Conservation (phyloP, 2,888 invertebrate species). For the Eristalis pertinax region DNA sequence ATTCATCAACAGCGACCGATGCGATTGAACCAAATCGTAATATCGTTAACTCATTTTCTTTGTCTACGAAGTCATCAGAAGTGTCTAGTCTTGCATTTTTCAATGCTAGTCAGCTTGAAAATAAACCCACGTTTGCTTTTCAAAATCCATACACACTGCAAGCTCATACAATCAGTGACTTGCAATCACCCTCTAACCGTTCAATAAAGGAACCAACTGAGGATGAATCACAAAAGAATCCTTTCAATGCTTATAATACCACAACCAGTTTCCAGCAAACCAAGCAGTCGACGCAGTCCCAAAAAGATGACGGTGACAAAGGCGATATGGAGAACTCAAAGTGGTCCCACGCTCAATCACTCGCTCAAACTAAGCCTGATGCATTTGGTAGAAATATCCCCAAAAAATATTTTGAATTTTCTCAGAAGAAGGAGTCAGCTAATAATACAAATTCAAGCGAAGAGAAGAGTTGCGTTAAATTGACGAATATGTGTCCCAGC, state of each 20-base stretch:
- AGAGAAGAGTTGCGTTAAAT: conserved; percentile 84
- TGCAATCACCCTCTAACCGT: conserved; percentile 10
- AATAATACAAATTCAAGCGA: conserved; percentile 52
- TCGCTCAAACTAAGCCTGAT: conserved; percentile 8
- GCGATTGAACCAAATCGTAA: neutral
- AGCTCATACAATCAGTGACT: conserved; percentile 49
- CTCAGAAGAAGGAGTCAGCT: conserved; percentile 36
- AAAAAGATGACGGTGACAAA: conserved; percentile 6
- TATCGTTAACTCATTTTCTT: neutral
- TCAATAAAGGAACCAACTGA: conserved; percentile 14
- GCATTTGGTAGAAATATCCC: conserved; percentile 61
- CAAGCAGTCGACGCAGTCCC: conserved; percentile 15
- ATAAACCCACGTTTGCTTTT: conserved; percentile 72
- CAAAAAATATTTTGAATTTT: conserved; percentile 49
- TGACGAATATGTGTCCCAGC: conserved; percentile 88
- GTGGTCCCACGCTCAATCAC: neutral
- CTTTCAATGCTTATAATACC: conserved; percentile 42
- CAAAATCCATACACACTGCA: conserved; percentile 75
- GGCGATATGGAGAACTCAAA: conserved; percentile 2
- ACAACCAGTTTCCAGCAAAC: neutral
- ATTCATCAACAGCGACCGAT: conserved; percentile 20
- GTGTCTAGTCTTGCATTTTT: conserved; percentile 49
- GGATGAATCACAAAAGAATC: conserved; percentile 2
- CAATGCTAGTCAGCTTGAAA: conserved; percentile 53
- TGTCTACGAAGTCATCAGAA: conserved; percentile 13